Percentiles rank a stretch among this genome's conserved stretches.
phyloP scores from a whole-genome alignment of 1,140 invertebrate species.

The Maconellicoccus hirsutus region DNA sequence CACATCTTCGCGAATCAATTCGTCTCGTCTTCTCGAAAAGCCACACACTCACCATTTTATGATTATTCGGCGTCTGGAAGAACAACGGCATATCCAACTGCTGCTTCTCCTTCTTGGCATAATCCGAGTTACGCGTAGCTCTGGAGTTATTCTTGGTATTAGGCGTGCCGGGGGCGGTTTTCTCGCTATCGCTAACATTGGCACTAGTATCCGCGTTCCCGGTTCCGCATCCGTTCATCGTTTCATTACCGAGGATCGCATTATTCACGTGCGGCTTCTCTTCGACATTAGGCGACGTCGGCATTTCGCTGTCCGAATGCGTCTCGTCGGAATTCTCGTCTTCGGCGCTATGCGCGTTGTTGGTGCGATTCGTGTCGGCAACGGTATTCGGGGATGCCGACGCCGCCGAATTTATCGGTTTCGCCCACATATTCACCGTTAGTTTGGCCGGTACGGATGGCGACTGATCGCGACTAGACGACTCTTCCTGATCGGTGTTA shows the following conservation, averaged over 20 bases:
- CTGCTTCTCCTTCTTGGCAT: not conserved
- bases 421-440: conserved; percentile 4
- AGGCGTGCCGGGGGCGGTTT: not conserved
- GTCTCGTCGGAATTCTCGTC: not conserved
- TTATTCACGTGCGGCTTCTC: no score
- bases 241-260: no score
- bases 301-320: not conserved
- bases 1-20: no score
- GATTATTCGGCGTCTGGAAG: conserved; percentile 9
- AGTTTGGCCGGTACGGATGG: not conserved
- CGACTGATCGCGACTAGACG: not conserved
- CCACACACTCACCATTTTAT: not conserved
- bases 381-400: not conserved
- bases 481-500: not conserved
- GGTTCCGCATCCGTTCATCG: not conserved
- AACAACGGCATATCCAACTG: conserved; percentile 12
- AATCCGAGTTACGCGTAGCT: not conserved
- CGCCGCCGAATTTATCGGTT: not conserved
- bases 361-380: no score
- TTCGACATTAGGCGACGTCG: not conserved
- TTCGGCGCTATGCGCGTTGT: not conserved
- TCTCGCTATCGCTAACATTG: no score
- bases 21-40: no score
- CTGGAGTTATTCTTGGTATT: not conserved
- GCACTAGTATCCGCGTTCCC: not conserved